A percentile compares a stretch with the other conserved stretches of the same genome.
These are phyloP conservation scores for Nyctibius bracteatus DNA, from an alignment of 2,113 vertebrate genomes.

Conservation along the genomic window DNA sequence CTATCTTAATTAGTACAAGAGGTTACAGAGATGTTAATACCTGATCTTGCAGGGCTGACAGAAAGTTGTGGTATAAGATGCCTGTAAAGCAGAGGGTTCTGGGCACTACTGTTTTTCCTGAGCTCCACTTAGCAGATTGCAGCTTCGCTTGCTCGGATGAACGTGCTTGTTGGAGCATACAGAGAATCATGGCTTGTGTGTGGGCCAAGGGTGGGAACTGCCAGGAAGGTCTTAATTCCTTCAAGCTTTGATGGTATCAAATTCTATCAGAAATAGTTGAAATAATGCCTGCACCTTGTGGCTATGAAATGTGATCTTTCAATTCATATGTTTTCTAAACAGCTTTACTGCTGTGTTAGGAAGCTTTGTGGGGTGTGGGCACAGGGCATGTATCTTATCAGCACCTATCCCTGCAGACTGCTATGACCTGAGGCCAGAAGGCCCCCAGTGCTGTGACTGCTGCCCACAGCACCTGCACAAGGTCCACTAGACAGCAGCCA, in stretches of 20 bases:
- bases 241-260: not conserved
- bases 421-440: not conserved
- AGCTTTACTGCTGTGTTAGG: not conserved
- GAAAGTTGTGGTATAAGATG: not conserved
- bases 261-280: not conserved
- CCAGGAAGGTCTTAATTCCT: not conserved
- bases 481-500: not conserved
- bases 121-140: not conserved
- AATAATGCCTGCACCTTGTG: not conserved
- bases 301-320: not conserved
- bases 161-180: fast-evolving
- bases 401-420: not conserved
- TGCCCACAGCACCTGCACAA: not conserved
- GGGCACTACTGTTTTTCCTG: not conserved
- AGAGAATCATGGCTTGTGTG: fast-evolving
- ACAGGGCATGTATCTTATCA: fast-evolving
- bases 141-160: not conserved
- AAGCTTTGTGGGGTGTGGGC: not conserved
- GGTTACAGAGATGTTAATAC: constrained; percentile 12
- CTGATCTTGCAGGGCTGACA: constrained; percentile 9
- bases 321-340: not conserved
- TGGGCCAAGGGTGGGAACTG: not conserved
- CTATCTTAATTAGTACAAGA: constrained; percentile 24
- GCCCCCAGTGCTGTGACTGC: fast-evolving
- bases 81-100: not conserved